These are phyloP conservation scores for Drosophila repletoides DNA, from an alignment of 1,140 invertebrate species.

Conservation along the genomic window DNA sequence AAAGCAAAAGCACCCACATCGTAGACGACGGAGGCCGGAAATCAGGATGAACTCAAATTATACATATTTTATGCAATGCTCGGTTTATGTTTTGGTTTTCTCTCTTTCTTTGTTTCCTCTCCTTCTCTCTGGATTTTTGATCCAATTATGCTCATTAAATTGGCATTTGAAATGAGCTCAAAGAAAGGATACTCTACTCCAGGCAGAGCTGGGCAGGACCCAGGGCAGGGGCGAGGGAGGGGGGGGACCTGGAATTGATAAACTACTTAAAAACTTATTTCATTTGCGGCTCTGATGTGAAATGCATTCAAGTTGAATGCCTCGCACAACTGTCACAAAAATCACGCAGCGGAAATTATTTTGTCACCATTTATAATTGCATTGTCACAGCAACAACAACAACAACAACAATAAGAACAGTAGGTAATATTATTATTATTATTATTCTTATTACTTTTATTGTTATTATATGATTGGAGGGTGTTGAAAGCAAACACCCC, in stretches of 20 bases:
- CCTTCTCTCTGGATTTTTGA: slow-evolving; percentile 21
- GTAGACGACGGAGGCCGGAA: slow-evolving; percentile 43
- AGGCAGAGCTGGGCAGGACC: neutral
- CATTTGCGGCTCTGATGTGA: slow-evolving; percentile 42
- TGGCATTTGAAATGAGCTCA: slow-evolving; percentile 65
- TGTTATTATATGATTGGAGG: slow-evolving; percentile 67
- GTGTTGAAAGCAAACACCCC: slow-evolving; percentile 79
- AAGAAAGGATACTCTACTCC: neutral
- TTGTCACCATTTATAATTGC: slow-evolving; percentile 82
- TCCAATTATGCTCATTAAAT: slow-evolving; percentile 77
- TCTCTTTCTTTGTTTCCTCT: neutral
- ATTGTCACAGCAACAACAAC: slow-evolving; percentile 70
- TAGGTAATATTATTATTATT: slow-evolving; percentile 36
- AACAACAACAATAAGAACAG: slow-evolving; percentile 21
- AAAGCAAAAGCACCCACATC: slow-evolving; percentile 41
- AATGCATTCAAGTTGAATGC: slow-evolving; percentile 60
- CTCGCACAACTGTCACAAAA: slow-evolving; percentile 79
- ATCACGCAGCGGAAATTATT: slow-evolving; percentile 82
- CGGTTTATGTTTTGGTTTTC: neutral
- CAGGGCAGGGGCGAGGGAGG: neutral
- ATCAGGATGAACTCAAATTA: slow-evolving; percentile 71
- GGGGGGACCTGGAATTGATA: slow-evolving; percentile 15
- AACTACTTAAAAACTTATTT: slow-evolving; percentile 75
- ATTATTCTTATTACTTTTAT: slow-evolving; percentile 43
- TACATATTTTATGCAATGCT: slow-evolving; percentile 31